phyloP scores from a whole-genome alignment of 2,888 invertebrate species.

The Dynastes maya region DNA sequence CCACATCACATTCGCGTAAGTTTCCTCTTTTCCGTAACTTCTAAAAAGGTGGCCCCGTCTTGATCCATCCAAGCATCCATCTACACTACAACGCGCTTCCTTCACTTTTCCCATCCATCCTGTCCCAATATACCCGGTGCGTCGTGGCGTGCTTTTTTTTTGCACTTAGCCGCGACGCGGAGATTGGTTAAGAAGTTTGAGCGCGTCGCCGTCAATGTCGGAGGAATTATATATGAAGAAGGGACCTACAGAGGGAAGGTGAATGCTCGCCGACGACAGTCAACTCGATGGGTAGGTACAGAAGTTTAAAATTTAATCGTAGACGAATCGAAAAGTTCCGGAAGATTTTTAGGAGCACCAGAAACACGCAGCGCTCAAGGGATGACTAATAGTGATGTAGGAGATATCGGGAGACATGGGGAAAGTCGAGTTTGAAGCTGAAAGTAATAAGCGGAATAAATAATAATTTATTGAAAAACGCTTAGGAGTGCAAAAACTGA shows the following conservation, averaged over 20 bases:
- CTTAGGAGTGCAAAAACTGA: too few relatives aligned
- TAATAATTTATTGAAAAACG: too few relatives aligned
- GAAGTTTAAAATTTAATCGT: conserved; percentile 17
- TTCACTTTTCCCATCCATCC: background rate
- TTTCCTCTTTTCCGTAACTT: background rate
- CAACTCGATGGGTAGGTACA: background rate
- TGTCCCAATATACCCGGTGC: background rate
- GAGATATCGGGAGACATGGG: too few relatives aligned
- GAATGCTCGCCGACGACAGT: background rate
- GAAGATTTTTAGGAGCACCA: background rate
- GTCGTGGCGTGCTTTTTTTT: too few relatives aligned
- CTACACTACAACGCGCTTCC: background rate
- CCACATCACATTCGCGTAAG: conserved; percentile 9
- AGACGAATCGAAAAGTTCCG: conserved; percentile 1
- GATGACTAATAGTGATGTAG: too few relatives aligned
- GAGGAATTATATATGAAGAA: conserved; percentile 28
- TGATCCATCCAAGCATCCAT: background rate
- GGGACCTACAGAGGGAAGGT: background rate
- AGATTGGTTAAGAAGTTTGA: conserved; percentile 27
- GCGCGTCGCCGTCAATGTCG: conserved; percentile 28
- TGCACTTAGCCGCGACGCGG: background rate
- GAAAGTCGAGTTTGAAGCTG: too few relatives aligned
- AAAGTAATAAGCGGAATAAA: too few relatives aligned
- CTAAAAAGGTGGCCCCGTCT: background rate
- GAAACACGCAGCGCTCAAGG: too few relatives aligned